phyloP scores from a whole-genome alignment of 1,140 invertebrate genomes.

The Drosophila watanabei region DNA sequence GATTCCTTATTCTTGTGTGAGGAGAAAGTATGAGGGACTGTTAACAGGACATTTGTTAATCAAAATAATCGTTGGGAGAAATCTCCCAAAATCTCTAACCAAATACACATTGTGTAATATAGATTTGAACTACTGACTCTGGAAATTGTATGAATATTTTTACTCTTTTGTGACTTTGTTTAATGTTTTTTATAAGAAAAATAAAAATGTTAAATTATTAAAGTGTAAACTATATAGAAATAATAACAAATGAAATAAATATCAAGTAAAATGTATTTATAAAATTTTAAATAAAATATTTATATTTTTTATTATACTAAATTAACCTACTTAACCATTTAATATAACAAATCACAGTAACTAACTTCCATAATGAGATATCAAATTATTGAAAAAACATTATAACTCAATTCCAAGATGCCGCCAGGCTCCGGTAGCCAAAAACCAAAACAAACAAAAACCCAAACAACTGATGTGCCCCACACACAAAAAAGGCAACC shows the following conservation, averaged over 20 bases:
- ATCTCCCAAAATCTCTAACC: too few species aligned
- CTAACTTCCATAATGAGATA: background rate
- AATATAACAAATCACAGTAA: background rate
- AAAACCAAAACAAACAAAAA: conserved; percentile 50
- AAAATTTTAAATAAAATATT: background rate
- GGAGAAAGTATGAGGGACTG: background rate
- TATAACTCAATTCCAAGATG: conserved; percentile 21
- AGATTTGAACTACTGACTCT: background rate
- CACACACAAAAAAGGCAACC: conserved; percentile 15
- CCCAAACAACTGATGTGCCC: conserved; percentile 30
- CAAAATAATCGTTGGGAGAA: conserved; percentile 7
- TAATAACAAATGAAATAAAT: background rate
- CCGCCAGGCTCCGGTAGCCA: conserved; percentile 18
- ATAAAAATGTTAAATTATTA: background rate
- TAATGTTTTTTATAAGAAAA: background rate
- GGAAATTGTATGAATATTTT: background rate
- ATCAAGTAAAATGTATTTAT: background rate
- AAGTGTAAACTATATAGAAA: background rate
- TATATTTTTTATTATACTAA: too few species aligned
- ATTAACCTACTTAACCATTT: too few species aligned
- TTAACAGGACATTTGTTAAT: conserved; percentile 23
- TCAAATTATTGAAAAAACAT: conserved; percentile 2
- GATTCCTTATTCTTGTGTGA: conserved; percentile 38
- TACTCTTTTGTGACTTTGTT: background rate
- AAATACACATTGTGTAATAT: background rate